A percentile compares a stretch with the other conserved stretches of the same genome.
Evolutionary conservation across 1,140 invertebrate species (phyloP).

Genomic region (Neodiprion pinetum): DNA sequence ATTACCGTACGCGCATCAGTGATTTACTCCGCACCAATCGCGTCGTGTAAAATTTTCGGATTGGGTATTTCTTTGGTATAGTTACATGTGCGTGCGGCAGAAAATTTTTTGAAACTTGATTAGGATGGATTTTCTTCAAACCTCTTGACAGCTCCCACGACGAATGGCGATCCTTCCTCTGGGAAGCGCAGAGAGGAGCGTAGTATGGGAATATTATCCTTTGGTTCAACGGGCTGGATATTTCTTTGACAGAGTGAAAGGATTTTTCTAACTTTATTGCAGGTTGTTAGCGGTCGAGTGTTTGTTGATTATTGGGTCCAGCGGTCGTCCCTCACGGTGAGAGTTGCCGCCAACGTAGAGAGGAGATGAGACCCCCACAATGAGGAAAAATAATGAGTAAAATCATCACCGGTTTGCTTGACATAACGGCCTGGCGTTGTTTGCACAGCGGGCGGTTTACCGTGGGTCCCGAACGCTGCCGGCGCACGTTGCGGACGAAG

Average conservation of each 20-base stretch:
- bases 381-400: slow-evolving; percentile 39
- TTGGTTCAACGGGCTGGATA: not conserved
- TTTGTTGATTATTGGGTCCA: slow-evolving; percentile 5
- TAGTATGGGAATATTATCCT: not conserved
- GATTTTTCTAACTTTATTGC: not conserved
- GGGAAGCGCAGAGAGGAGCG: no score
- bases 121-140: not conserved
- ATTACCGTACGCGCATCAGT: not conserved
- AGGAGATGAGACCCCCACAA: not conserved
- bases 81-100: not conserved
- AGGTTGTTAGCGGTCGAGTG: not conserved
- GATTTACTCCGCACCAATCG: not conserved
- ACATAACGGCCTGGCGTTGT: slow-evolving; percentile 43
- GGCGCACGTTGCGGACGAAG: no score
- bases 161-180: no score
- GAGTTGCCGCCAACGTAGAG: not conserved
- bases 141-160: not conserved
- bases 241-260: not conserved
- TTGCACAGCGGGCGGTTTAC: slow-evolving; percentile 30
- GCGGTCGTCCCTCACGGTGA: not conserved
- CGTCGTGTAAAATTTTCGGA: no score
- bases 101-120: not conserved
- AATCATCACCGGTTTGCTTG: slow-evolving; percentile 47
- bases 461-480: not conserved
- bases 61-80: no score